These are phyloP conservation scores for Latrodectus hesperus DNA, from an alignment of 2,888 invertebrate species.

Conservation along the genomic window DNA sequence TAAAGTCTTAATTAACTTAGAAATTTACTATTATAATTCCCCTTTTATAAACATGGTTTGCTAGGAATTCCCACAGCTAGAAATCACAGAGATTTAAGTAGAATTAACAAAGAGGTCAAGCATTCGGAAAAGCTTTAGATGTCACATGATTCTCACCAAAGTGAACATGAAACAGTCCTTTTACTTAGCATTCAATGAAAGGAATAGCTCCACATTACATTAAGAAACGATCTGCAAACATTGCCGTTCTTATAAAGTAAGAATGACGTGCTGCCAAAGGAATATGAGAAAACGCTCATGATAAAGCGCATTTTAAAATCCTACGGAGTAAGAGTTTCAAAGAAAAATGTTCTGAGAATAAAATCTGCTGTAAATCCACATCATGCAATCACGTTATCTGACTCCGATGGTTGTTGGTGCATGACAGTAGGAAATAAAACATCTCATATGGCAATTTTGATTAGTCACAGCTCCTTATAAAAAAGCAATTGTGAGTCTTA, in stretches of 20 bases:
- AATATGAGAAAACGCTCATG: neutral
- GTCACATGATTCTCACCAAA: constrained; percentile 7
- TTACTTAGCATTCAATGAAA: neutral
- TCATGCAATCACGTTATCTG: too few species aligned
- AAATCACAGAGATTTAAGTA: neutral
- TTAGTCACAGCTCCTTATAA: too few species aligned
- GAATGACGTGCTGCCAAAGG: neutral
- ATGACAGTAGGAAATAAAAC: too few species aligned
- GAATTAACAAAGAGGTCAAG: neutral
- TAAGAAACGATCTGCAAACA: neutral
- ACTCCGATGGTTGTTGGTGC: too few species aligned
- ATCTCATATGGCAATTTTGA: too few species aligned
- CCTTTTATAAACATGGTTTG: neutral
- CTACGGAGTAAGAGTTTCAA: too few species aligned
- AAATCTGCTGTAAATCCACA: too few species aligned
- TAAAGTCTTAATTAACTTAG: too few species aligned
- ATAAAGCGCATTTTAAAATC: too few species aligned
- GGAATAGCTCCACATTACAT: neutral
- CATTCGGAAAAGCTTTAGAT: neutral
- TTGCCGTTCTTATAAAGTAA: neutral
- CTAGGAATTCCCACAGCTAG: neutral
- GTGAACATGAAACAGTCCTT: neutral
- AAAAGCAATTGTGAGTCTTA: too few species aligned
- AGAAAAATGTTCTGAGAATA: too few species aligned
- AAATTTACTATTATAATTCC: too few species aligned